Evolutionary conservation across 2,888 invertebrate genomes (phyloP).

Genomic region (Nymphalis polychloros): DNA sequence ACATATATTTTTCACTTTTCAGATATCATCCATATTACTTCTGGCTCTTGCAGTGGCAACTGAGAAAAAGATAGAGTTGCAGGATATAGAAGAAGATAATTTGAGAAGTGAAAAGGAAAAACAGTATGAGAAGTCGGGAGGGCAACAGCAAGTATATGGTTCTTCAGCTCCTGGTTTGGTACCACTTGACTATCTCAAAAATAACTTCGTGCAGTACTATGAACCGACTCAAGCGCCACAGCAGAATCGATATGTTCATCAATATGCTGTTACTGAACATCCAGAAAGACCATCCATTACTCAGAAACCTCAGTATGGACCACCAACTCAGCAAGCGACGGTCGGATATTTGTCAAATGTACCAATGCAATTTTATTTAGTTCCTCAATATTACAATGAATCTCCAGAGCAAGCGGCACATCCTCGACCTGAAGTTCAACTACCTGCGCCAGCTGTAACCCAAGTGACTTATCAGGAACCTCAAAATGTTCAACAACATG

Average conservation of each 20-base stretch:
- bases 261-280: conserved; percentile 70
- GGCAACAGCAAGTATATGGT: conserved; percentile 45
- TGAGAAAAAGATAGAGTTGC: conserved; percentile 85
- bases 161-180: conserved; percentile 46
- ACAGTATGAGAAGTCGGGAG: conserved; percentile 54
- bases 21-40: conserved; percentile 63
- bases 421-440: conserved; percentile 51
- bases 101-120: conserved; percentile 81
- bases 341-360: conserved; percentile 72
- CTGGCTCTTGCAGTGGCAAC: conserved; percentile 62
- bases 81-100: conserved; percentile 89
- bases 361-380: conserved; percentile 75
- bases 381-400: conserved; percentile 70
- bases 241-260: conserved; percentile 65
- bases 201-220: conserved; percentile 60
- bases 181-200: conserved; percentile 64
- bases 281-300: conserved; percentile 55
- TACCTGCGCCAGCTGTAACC: conserved; percentile 47
- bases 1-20: conserved; percentile 65
- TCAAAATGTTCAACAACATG: conserved; percentile 58
- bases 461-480: conserved; percentile 53
- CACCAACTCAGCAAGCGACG: conserved; percentile 61
- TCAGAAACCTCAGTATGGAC: conserved; percentile 51
- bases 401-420: conserved; percentile 49
- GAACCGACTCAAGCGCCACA: conserved; percentile 51